phyloP scores from a whole-genome alignment of 2,797 vertebrate genomes.

The Microchirus variegatus region DNA sequence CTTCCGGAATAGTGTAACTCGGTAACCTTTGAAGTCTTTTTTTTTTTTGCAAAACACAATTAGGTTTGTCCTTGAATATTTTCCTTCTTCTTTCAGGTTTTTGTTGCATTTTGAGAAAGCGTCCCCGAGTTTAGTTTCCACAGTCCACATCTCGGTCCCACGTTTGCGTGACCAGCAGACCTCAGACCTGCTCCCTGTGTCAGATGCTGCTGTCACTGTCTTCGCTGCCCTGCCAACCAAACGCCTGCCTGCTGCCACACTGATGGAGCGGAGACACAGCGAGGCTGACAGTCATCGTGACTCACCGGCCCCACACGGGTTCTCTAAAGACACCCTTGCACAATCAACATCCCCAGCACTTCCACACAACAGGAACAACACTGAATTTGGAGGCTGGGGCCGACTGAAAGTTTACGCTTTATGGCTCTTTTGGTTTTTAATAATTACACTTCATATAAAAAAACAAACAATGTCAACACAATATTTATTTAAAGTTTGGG shows the following conservation, averaged over 20 bases:
- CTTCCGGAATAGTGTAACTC: no score
- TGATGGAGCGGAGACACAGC: slow-evolving; percentile 53
- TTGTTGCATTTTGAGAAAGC: no score
- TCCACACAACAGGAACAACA: slow-evolving; percentile 16
- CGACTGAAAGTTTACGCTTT: neutral
- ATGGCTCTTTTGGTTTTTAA: neutral
- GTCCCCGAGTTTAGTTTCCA: no score
- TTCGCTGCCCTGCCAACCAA: slow-evolving; percentile 50
- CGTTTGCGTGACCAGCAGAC: slow-evolving; percentile 22
- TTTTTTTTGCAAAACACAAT: no score
- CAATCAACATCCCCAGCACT: slow-evolving; percentile 11
- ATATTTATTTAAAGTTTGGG: no score
- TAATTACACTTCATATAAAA: neutral
- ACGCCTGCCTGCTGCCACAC: slow-evolving; percentile 46
- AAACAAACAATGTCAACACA: neutral
- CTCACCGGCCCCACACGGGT: slow-evolving; percentile 60
- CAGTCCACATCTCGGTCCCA: neutral
- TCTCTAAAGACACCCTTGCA: slow-evolving; percentile 43
- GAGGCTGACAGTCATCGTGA: slow-evolving; percentile 67
- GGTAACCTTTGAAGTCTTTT: no score
- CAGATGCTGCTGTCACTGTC: slow-evolving; percentile 54
- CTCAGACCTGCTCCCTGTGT: slow-evolving; percentile 51
- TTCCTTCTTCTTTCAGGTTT: no score
- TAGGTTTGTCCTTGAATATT: no score
- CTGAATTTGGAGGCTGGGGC: neutral